A percentile compares a stretch with the other conserved stretches of the same genome.
Evolutionary conservation across 2,113 vertebrate species (phyloP).

Genomic region (Lophotis ruficrista): DNA sequence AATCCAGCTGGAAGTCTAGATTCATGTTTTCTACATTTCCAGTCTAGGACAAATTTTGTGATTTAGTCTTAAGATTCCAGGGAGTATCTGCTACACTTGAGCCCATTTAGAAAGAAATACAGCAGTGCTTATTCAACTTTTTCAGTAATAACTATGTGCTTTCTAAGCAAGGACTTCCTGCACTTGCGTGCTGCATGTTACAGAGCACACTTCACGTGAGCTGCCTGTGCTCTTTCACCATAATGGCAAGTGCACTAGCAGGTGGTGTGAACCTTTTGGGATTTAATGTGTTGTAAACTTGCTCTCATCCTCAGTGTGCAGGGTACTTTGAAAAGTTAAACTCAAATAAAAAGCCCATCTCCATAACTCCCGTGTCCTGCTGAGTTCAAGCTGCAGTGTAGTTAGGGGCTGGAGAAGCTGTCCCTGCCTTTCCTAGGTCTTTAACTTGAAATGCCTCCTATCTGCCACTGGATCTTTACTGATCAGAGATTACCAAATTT

Average conservation of each 20-base stretch:
- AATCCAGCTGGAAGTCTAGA: conserved; percentile 4
- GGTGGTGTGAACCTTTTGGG: not conserved
- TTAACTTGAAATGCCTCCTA: not conserved
- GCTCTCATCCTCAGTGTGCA: not conserved
- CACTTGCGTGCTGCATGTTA: not conserved
- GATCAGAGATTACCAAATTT: not conserved
- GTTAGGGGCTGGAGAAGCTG: not conserved
- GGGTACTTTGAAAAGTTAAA: not conserved
- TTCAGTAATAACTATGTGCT: not conserved
- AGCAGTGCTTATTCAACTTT: not conserved
- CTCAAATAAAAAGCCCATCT: not conserved
- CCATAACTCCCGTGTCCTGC: too few relatives aligned
- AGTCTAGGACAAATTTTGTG: not conserved
- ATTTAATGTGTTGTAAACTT: not conserved
- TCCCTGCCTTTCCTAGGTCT: not conserved
- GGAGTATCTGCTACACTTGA: not conserved
- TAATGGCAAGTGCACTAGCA: not conserved
- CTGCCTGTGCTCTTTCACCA: not conserved
- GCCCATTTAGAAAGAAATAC: not conserved
- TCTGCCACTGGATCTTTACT: not conserved
- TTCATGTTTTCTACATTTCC: not conserved
- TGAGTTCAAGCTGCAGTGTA: too few relatives aligned
- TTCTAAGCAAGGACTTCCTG: not conserved
- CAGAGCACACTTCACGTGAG: not conserved
- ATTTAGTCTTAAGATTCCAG: not conserved